Evolutionary conservation across 2,113 vertebrate species (phyloP).

Genomic region (Cyprinodon tularosa): DNA sequence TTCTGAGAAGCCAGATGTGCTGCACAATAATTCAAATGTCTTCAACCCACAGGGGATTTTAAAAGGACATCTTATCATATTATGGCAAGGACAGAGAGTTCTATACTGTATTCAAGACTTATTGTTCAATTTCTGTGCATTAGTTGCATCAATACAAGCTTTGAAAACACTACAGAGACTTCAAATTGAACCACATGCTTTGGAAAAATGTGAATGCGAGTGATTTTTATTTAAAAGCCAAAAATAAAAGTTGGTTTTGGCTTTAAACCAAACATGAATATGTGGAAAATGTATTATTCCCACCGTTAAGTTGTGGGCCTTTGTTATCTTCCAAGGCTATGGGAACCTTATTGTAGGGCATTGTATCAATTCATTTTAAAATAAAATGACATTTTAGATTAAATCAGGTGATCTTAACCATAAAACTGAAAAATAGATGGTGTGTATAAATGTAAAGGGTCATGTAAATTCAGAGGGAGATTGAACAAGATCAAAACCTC

Average conservation of each 20-base stretch:
- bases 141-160: not conserved
- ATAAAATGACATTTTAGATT: not conserved
- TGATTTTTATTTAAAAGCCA: not conserved
- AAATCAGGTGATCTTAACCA: not conserved
- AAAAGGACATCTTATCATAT: slow-evolving; percentile 42
- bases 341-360: not conserved
- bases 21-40: slow-evolving; percentile 29
- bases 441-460: not conserved
- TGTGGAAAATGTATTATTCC: not conserved
- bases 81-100: slow-evolving; percentile 7
- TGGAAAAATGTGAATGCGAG: not conserved
- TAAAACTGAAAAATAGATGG: not conserved
- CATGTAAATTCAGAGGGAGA: not conserved
- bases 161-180: not conserved
- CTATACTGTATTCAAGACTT: not conserved
- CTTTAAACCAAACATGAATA: not conserved
- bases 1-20: slow-evolving; percentile 66
- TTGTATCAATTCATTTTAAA: no score
- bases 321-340: not conserved
- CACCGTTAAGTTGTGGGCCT: not conserved
- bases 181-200: not conserved
- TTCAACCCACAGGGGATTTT: slow-evolving; percentile 37
- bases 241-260: not conserved
- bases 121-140: slow-evolving; percentile 10
- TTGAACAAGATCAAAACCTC: not conserved